Percentiles rank a stretch among this genome's conserved stretches.
phyloP scores from a whole-genome alignment of 2,797 vertebrate species.

The Trachurus trachurus region DNA sequence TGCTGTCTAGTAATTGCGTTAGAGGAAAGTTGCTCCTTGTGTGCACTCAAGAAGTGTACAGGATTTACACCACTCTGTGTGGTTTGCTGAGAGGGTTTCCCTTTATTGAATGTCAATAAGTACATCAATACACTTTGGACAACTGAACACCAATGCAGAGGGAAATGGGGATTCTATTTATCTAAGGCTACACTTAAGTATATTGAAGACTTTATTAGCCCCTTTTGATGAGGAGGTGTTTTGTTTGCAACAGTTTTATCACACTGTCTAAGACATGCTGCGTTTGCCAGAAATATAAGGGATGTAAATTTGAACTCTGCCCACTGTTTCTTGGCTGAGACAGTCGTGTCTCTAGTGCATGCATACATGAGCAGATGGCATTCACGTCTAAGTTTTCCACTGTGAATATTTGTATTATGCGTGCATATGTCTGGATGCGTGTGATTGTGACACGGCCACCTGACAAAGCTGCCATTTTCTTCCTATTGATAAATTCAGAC shows the following conservation, averaged over 20 bases:
- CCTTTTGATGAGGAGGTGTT: conserved; percentile 82
- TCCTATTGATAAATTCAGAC: conserved; percentile 66
- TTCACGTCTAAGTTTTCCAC: conserved; percentile 56
- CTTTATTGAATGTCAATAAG: conserved; percentile 83
- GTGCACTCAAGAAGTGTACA: conserved; percentile 61
- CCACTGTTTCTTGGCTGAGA: conserved; percentile 62
- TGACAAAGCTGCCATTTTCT: conserved; percentile 64
- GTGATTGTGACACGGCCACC: conserved; percentile 61
- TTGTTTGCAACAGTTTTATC: conserved; percentile 81
- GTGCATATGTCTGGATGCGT: conserved; percentile 63
- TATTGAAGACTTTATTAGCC: conserved; percentile 85
- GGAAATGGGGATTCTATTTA: conserved; percentile 79
- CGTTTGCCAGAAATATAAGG: conserved; percentile 62
- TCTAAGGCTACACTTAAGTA: conserved; percentile 83
- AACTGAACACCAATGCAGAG: conserved; percentile 74
- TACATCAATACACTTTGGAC: conserved; percentile 78
- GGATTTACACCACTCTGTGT: conserved; percentile 72
- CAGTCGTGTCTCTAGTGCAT: conserved; percentile 32
- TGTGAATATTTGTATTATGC: conserved; percentile 63
- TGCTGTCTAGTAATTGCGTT: conserved; percentile 82
- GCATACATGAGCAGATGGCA: conserved; percentile 61
- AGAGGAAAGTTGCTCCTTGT: conserved; percentile 70
- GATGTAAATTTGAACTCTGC: conserved; percentile 66
- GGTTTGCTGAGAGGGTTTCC: conserved; percentile 80
- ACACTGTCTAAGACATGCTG: conserved; percentile 69